A percentile compares a stretch with the other conserved stretches of the same genome.
phyloP scores from a whole-genome alignment of 2,888 invertebrate genomes.

The Acrobasis consociella region DNA sequence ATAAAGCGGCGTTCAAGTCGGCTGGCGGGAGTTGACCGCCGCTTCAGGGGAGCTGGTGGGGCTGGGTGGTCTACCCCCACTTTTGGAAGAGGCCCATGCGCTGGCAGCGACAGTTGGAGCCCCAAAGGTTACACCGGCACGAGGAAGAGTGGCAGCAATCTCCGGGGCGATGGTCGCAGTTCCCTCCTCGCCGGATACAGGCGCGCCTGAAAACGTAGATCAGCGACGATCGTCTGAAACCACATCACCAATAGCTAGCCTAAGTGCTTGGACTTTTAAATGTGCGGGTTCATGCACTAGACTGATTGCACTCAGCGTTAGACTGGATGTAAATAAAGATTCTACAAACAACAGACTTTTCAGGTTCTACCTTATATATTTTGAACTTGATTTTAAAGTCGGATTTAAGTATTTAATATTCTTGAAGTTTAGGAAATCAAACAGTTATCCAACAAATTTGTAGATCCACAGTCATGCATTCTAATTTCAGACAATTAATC shows the following conservation, averaged over 20 bases:
- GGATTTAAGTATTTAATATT: too few relatives aligned
- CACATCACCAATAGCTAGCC: slow-evolving; percentile 80
- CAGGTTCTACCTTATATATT: too few relatives aligned
- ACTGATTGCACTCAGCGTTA: neutral
- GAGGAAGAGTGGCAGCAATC: slow-evolving; percentile 94
- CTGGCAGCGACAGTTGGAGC: slow-evolving; percentile 94
- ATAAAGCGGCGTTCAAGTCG: slow-evolving; percentile 74
- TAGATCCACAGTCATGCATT: too few relatives aligned
- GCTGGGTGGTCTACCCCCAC: slow-evolving; percentile 84
- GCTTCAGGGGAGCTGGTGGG: slow-evolving; percentile 56
- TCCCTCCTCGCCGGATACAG: slow-evolving; percentile 90
- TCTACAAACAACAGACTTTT: neutral
- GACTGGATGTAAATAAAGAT: neutral
- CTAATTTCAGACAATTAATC: too few relatives aligned
- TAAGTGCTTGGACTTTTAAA: slow-evolving; percentile 57
- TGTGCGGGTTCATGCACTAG: slow-evolving; percentile 31
- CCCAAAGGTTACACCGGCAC: slow-evolving; percentile 95
- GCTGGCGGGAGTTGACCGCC: slow-evolving; percentile 66
- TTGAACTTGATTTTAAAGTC: too few relatives aligned
- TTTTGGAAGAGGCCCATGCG: slow-evolving; percentile 94
- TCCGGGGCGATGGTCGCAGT: slow-evolving; percentile 92
- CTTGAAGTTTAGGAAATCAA: too few relatives aligned
- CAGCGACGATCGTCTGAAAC: slow-evolving; percentile 92
- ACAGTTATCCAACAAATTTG: too few relatives aligned
- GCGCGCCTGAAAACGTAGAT: slow-evolving; percentile 93